Evolutionary conservation across 2,888 invertebrate genomes (phyloP).

Genomic region (Thalpophila matura): DNA sequence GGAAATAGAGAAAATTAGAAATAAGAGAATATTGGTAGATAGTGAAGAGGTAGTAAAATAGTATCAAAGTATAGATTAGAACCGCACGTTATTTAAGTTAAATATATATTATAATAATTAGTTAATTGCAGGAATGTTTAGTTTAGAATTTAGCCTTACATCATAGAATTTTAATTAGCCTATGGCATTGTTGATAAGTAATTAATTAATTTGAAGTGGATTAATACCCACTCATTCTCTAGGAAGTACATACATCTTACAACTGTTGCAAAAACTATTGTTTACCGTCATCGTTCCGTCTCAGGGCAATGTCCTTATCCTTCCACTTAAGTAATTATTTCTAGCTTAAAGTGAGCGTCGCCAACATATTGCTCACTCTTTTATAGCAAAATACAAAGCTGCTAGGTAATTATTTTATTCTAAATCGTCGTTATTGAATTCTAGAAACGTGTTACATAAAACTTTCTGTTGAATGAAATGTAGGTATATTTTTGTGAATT

Average conservation of each 20-base stretch:
- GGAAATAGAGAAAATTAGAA: slow-evolving; percentile 43
- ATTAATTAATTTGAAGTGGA: not conserved
- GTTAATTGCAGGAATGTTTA: slow-evolving; percentile 42
- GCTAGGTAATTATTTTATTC: no score
- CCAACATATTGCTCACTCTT: slow-evolving; percentile 19
- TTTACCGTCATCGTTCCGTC: slow-evolving; percentile 18
- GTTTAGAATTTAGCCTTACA: slow-evolving; percentile 41
- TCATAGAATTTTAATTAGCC: slow-evolving; percentile 32
- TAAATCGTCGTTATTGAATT: no score
- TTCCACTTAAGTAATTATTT: slow-evolving; percentile 40
- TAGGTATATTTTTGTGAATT: no score
- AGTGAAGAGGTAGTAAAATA: slow-evolving; percentile 31
- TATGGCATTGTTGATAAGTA: slow-evolving; percentile 19
- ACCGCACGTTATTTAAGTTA: slow-evolving; percentile 49
- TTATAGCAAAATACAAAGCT: not conserved
- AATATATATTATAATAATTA: slow-evolving; percentile 40
- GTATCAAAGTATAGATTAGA: slow-evolving; percentile 45
- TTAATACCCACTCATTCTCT: slow-evolving; percentile 7
- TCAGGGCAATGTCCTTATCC: slow-evolving; percentile 29
- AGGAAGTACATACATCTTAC: not conserved
- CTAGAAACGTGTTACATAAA: no score
- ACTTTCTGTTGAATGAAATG: no score
- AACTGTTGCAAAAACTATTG: slow-evolving; percentile 7
- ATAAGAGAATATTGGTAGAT: slow-evolving; percentile 54
- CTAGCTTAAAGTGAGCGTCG: not conserved